These are phyloP conservation scores for Lepidocolaptes lacrymiger DNA, from an alignment of 2,797 vertebrate species.

Conservation along the genomic window DNA sequence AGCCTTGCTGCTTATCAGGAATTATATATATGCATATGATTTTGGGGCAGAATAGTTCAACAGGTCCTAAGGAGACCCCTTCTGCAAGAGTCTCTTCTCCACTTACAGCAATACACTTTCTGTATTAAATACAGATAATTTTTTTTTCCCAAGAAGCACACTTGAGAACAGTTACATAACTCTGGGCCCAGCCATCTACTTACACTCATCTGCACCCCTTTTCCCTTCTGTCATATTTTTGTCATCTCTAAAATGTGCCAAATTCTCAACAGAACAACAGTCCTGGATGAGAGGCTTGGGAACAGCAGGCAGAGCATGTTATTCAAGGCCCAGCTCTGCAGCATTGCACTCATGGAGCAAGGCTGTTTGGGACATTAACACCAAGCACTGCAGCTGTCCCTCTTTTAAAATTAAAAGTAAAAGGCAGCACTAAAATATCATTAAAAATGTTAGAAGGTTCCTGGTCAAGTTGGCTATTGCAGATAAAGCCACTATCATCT, in stretches of 20 bases:
- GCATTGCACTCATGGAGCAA: accelerated
- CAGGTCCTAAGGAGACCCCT: neutral
- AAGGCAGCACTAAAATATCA: conserved; percentile 37
- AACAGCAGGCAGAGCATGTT: neutral
- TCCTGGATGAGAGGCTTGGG: neutral
- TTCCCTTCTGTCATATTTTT: neutral
- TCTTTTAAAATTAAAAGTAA: neutral
- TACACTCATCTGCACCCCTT: neutral
- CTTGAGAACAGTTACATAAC: neutral
- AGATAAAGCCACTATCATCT: conserved; percentile 70
- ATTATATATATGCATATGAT: neutral
- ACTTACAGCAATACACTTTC: neutral
- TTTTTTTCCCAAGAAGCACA: neutral
- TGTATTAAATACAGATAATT: neutral
- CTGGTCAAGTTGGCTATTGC: conserved; percentile 71
- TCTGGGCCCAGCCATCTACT: neutral
- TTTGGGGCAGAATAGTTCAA: neutral
- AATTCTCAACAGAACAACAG: neutral
- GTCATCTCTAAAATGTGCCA: neutral
- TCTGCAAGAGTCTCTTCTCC: neutral
- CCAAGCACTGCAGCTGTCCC: neutral
- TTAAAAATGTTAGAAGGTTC: conserved; percentile 66
- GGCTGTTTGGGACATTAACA: neutral
- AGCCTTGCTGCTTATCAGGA: neutral
- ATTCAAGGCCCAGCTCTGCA: neutral